These are phyloP conservation scores for Sinohyriopsis cumingii DNA, from an alignment of 2,888 invertebrate species.

Conservation along the genomic window DNA sequence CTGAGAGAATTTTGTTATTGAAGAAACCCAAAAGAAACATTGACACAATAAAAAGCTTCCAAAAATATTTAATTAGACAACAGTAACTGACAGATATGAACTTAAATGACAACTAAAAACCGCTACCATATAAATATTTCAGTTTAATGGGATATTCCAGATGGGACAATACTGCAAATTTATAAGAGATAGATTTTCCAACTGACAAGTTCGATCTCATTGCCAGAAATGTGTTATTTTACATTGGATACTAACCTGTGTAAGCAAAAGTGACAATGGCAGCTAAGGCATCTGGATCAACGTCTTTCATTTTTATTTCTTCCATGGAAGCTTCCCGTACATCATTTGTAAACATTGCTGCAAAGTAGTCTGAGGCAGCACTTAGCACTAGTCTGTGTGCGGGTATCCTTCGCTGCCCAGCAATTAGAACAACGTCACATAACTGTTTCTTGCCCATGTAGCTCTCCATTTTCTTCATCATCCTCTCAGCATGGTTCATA, in stretches of 20 bases:
- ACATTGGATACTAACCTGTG: constrained; percentile 78
- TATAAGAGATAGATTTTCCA: too few species aligned
- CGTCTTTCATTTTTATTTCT: constrained; percentile 87
- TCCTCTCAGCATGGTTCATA: constrained; percentile 83
- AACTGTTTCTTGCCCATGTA: constrained; percentile 87
- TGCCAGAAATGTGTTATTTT: not conserved
- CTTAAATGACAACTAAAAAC: too few species aligned
- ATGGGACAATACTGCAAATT: too few species aligned
- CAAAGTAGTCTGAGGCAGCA: constrained; percentile 94
- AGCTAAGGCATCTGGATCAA: constrained; percentile 89
- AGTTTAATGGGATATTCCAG: too few species aligned
- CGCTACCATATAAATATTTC: too few species aligned
- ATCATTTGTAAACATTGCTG: constrained; percentile 94
- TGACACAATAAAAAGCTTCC: too few species aligned
- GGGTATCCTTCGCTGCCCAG: constrained; percentile 80
- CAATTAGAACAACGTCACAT: constrained; percentile 90
- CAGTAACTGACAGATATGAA: too few species aligned
- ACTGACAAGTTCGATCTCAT: too few species aligned
- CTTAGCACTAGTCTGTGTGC: constrained; percentile 91
- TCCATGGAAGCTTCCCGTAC: constrained; percentile 87
- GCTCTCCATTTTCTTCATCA: constrained; percentile 86
- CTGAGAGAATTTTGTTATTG: too few species aligned
- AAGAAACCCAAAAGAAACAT: too few species aligned
- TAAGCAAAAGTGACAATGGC: constrained; percentile 92
- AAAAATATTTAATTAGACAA: too few species aligned